Base-by-base conservation (phyloP, 2,888 invertebrate species). In the Melikaiella ostensackeni region DNA sequence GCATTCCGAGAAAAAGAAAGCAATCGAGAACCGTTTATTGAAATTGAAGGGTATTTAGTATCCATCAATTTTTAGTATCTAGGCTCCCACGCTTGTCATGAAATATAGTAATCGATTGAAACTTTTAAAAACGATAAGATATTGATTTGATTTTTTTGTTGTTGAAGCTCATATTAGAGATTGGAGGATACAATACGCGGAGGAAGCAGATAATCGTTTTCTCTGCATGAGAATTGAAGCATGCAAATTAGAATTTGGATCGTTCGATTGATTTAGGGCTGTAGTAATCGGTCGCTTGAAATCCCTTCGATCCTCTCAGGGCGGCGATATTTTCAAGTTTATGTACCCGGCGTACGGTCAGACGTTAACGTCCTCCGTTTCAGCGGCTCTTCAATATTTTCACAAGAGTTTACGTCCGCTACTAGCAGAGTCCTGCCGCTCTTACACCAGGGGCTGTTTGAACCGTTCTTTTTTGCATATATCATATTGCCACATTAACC, bases 401-500 rank as follows among this genome's bases (percentile, higher is more conserved):
- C 80, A 55, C 55, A 57, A 38, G 64, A 57, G 46, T 80, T 82
- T 79, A 81, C 79, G 78, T 75, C 70, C n/a, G 57, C 76, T 76
- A 70, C 66, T 30, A 78, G 75, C 50, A 70, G 70, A 73, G 57
- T 80, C 75, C 74, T 74, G 63, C 70, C 42, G 70, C 74, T 75
- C 55, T 76, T 73, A 33, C 76, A 84, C 83, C 85, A 76, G 80
- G 63, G 84, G 85, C 82, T 85, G 83, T 84, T 70, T 75, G 64
- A 66, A 50, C 75, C 62, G 35, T 59, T 75, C 27, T 55, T 77
- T 62, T 76, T 74, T 75, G 82, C 84, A 80, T 86, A 82, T 86
- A 87, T 89, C 87, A 89, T 87, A 85, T 87, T 83, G 87, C 87
- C 87, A 85, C 88, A 86, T 88, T 88, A 87, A 86, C 83, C 83